Conservation (phyloP, 2,113 vertebrate species). For the Chionis minor region DNA sequence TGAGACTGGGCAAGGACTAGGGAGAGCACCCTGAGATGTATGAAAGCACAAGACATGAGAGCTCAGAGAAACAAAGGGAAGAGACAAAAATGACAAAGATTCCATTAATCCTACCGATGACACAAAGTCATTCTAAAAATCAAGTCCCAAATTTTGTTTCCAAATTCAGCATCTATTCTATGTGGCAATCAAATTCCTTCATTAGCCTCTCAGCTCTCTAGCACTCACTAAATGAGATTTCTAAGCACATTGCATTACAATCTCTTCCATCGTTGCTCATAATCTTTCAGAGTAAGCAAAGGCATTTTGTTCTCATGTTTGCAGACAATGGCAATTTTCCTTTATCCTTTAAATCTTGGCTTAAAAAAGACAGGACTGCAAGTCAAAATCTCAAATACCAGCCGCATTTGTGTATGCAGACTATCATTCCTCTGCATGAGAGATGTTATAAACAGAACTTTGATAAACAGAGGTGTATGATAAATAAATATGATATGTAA, state of each 20-base stretch:
- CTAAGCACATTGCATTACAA: not conserved
- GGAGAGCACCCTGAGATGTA: not conserved
- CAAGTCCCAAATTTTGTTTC: not conserved
- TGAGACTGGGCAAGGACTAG: not conserved
- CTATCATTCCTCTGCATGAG: not conserved
- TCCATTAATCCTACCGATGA: not conserved
- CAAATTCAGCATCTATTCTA: not conserved
- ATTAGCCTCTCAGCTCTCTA: not conserved
- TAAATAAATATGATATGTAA: constrained; percentile 41
- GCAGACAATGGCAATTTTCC: not conserved
- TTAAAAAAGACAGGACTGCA: not conserved
- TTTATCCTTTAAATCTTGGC: constrained; percentile 1
- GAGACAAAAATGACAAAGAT: not conserved
- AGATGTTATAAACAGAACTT: not conserved
- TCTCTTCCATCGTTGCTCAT: not conserved
- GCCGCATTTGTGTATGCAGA: not conserved
- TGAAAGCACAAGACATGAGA: not conserved
- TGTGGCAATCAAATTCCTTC: not conserved
- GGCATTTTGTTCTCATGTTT: not conserved
- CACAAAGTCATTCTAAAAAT: not conserved
- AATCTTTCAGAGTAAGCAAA: not conserved
- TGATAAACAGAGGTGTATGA: not conserved
- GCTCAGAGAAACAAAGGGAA: not conserved
- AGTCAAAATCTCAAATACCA: not conserved
- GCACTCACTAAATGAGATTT: not conserved